Base-by-base conservation (phyloP, 2,888 invertebrate species). In the Mesochorus sp. region DNA sequence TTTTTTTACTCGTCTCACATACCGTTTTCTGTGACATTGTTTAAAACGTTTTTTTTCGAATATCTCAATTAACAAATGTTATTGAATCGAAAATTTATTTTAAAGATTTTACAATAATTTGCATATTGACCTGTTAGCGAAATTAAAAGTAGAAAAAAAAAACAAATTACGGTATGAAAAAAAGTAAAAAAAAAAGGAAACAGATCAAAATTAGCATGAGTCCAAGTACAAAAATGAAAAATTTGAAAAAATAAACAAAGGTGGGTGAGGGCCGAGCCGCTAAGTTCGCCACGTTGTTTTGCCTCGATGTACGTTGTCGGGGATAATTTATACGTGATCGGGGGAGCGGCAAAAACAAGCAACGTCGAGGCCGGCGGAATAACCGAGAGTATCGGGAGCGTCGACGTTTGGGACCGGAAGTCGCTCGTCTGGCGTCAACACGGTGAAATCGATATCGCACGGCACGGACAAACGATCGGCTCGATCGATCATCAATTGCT, bases 391-490 rank as follows among this genome's bases (percentile, higher is more conserved):
- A 92, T 94, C 3, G 92, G 92, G 2, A 92, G 92, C 14, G 92
- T 95, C 51, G 95, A 95, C 84, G 89, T 93, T 19, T 94, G 94
- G 94, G 93, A 94, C 85, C 92, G 92, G 85, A 91, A 92, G 67
- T 91, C 88, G 4, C 91, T 92, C 37, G 88, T 91, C 75, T 95
- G 95, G 95, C 92, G 91, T 73, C 91, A 91, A 62, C 92, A 93
- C 77, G 92, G 94, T 0, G 93, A 94, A 84, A 93, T 95, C 93
- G 92, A 93, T 8, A 94, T 94, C 81, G 93, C 95, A 0, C 91
- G 95, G 44, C 95, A 95, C 85, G 94, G 94, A 0, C 95, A 95
- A 83, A 92, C 94, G 0, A 92, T 94, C 1, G 94, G 94, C 0
- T 94, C 93, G 80, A 92, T 95, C 59, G 94, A 94, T 19, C 85